phyloP scores from a whole-genome alignment of 2,113 vertebrate genomes.

The Pao palembangensis region DNA sequence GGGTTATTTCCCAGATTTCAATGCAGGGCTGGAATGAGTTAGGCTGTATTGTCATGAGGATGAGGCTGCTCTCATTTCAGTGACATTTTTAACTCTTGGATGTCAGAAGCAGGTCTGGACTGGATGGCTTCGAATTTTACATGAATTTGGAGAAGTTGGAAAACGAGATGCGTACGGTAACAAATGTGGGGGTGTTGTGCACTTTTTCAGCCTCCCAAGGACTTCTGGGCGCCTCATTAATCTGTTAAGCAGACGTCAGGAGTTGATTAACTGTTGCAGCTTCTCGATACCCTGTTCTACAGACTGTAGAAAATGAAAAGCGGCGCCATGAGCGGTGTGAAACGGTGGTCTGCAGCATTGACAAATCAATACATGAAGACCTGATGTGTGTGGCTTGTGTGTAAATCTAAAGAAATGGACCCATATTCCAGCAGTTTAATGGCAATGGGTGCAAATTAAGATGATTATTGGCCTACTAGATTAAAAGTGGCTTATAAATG shows the following conservation, averaged over 20 bases:
- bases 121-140: no score
- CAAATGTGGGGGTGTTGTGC: not conserved
- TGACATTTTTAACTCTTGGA: not conserved
- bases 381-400: no score
- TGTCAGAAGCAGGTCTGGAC: no score
- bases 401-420: no score
- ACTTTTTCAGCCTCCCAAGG: not conserved
- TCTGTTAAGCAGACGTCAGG: conserved; percentile 8
- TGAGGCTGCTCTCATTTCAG: conserved; percentile 33
- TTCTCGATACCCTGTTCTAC: conserved; percentile 14
- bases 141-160: not conserved
- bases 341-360: no score
- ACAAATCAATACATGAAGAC: no score
- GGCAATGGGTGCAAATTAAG: no score
- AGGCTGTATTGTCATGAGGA: conserved; percentile 25
- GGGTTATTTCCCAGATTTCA: conserved; percentile 47
- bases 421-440: no score
- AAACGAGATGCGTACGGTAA: not conserved
- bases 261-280: not conserved
- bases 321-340: no score
- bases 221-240: conserved; percentile 2
- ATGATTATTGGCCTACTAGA: no score
- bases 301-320: not conserved
- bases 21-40: conserved; percentile 11
- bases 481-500: no score